Evolutionary conservation across 2,888 invertebrate genomes (phyloP).

Genomic region (Cryptocephalus primarius): DNA sequence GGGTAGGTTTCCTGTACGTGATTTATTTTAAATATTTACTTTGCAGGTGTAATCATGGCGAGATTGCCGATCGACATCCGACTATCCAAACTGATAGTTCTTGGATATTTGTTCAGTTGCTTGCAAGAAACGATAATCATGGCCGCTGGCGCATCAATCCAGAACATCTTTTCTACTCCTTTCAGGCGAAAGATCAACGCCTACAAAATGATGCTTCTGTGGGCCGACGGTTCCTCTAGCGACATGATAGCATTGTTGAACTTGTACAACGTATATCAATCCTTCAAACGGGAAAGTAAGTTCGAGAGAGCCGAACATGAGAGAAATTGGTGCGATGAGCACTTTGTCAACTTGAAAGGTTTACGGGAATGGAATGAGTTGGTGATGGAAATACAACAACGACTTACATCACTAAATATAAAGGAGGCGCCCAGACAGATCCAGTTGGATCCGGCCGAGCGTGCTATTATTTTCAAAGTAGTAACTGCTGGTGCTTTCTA

Average conservation of each 20-base stretch:
- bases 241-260: slow-evolving; percentile 76
- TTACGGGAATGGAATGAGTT: slow-evolving; percentile 63
- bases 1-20: too few species aligned
- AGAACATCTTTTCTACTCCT: slow-evolving; percentile 66
- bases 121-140: slow-evolving; percentile 79
- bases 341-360: slow-evolving; percentile 60
- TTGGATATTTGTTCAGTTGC: slow-evolving; percentile 79
- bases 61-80: slow-evolving; percentile 72
- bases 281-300: slow-evolving; percentile 20
- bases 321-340: slow-evolving; percentile 53
- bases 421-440: slow-evolving; percentile 39
- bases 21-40: too few species aligned
- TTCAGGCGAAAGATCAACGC: slow-evolving; percentile 58
- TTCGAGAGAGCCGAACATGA: slow-evolving; percentile 17
- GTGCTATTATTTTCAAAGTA: slow-evolving; percentile 50
- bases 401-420: slow-evolving; percentile 53
- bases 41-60: slow-evolving; percentile 53
- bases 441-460: slow-evolving; percentile 40
- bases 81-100: slow-evolving; percentile 69
- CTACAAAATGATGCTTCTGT: slow-evolving; percentile 65
- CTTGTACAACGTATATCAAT: slow-evolving; percentile 55
- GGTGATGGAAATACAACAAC: slow-evolving; percentile 54
- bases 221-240: slow-evolving; percentile 74
- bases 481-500: slow-evolving; percentile 84
- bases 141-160: slow-evolving; percentile 76